Evolutionary conservation across 1,140 invertebrate genomes (phyloP), one percentile per base, ranked within the genome.

Genomic region (Temnothorax curvispinosus): DNA sequence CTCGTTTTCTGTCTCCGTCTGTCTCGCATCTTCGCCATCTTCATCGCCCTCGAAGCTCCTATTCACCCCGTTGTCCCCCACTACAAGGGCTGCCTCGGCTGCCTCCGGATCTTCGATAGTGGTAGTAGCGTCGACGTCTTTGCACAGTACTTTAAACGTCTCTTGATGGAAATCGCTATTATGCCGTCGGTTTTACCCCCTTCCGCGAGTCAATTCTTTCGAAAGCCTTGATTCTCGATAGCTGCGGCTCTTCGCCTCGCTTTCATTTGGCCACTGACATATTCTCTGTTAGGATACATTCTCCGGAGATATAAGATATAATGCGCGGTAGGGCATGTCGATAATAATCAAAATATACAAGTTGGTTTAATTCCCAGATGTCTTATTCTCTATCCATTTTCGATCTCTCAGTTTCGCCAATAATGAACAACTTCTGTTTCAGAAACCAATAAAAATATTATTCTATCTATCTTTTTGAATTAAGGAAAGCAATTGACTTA

Each of bases 141-240:
- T 81, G 74, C 82, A 64, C 65, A 60, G 41, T 82, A 58, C 67
- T 64, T 91, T 90, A 87, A 91, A 90, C 69, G 89, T 90, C 75
- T 85, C 60, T 75, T 50, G 84, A 91, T 91, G 89, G 60, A 89
- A 85, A 81, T 89, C 87, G 56, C 81, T 54, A 90, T 90, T 90
- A 89, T 75, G 71, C 88, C 65, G 35, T 72, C 77, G 44, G 60
- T 52, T 89, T 89, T 82, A 67, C 13, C 65, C 27, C 27, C n/a
- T 50, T 27, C 76, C 74, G 65, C 35, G 15, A 44, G 50, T 56
- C 54, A 62, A 71, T 76, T 60, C 75, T 78, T 86, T 75, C 82
- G 4, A 80, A 89, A 44, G 52, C 27, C 82, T 77, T 44, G 88
- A 80, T 58, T 76, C 44, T 52, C 44, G 27, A 47, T 54, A 54